Conservation (phyloP, 1,140 invertebrate species). For the Babylonia areolata region DNA sequence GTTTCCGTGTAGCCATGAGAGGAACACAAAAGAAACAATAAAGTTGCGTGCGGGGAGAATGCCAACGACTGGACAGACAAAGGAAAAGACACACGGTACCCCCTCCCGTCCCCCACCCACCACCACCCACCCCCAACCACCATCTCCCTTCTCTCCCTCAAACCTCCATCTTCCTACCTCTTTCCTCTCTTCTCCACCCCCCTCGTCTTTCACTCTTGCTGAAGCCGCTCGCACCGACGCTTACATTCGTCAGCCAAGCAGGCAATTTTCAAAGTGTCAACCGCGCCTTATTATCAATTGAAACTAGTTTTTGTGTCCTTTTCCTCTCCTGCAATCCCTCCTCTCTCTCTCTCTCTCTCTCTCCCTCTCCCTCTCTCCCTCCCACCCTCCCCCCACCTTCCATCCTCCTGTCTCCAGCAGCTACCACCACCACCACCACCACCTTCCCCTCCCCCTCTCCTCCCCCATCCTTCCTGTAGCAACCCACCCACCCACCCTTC, state of each 20-base stretch:
- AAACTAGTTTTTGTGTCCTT: background rate
- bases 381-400: background rate
- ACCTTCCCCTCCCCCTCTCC: background rate
- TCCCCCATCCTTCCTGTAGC: background rate
- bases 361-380: background rate
- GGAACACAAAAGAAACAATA: constrained; percentile 15
- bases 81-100: background rate
- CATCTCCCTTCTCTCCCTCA: background rate
- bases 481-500: background rate
- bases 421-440: too few species aligned
- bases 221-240: background rate
- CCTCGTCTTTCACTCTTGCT: background rate
- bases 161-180: background rate
- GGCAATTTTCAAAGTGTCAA: constrained; percentile 11
- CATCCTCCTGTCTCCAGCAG: background rate
- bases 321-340: background rate
- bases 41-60: background rate
- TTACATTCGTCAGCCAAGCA: background rate
- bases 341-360: background rate
- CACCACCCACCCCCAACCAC: background rate
- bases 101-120: background rate
- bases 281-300: background rate
- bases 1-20: constrained; percentile 22
- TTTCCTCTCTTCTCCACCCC: background rate
- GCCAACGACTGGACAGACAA: background rate